phyloP scores from a whole-genome alignment of 2,888 invertebrate genomes.

The Hyles lineata region DNA sequence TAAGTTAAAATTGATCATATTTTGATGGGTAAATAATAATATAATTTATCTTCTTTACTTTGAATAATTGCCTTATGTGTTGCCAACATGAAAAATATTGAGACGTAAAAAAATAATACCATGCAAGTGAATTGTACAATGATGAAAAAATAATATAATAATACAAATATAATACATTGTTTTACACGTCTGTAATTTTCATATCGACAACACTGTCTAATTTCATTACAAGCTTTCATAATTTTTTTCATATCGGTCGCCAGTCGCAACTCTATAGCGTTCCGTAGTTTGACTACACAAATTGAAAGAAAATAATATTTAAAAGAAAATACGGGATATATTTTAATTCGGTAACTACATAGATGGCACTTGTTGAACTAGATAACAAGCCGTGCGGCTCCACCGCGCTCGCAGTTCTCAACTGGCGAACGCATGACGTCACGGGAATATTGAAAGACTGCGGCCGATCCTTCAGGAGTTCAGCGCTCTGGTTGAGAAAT shows the following conservation, averaged over 20 bases:
- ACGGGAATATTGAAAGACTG: constrained; percentile 32
- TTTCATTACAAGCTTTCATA: background rate
- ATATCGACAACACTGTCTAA: background rate
- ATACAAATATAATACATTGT: constrained; percentile 16
- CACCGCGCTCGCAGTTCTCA: constrained; percentile 28
- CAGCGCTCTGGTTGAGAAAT: constrained; percentile 31
- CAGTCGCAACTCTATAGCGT: constrained; percentile 22
- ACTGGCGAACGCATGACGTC: constrained; percentile 30
- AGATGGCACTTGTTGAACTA: constrained; percentile 60
- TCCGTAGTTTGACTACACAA: constrained; percentile 31
- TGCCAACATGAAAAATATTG: background rate
- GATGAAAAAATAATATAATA: background rate
- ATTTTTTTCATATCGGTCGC: constrained; percentile 7
- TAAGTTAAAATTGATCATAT: background rate
- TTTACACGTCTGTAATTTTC: background rate
- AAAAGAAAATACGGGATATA: constrained; percentile 25
- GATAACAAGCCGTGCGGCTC: constrained; percentile 41
- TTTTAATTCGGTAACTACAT: constrained; percentile 55
- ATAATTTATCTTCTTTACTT: background rate
- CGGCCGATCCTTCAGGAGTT: constrained; percentile 26
- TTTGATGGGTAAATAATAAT: background rate
- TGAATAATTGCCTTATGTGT: background rate
- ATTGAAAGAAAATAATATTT: constrained; percentile 8
- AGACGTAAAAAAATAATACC: constrained; percentile 10
- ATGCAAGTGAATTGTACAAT: background rate